These are phyloP conservation scores for Dinothrombium tinctorium DNA, from an alignment of 1,140 invertebrate genomes.

Conservation along the genomic window DNA sequence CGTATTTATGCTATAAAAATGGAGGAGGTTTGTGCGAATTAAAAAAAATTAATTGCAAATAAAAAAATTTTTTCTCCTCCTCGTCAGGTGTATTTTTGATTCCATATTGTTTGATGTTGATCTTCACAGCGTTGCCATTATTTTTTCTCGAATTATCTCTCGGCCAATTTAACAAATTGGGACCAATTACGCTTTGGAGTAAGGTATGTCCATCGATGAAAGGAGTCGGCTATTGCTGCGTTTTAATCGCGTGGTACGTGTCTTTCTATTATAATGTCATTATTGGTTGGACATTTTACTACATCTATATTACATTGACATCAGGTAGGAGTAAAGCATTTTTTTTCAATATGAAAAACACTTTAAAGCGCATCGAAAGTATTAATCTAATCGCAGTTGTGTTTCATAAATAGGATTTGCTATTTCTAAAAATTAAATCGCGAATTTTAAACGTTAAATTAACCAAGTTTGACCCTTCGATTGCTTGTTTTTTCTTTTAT, in stretches of 20 bases:
- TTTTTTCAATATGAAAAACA: too few relatives aligned
- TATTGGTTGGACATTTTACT: conserved; percentile 28
- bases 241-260: conserved; percentile 30
- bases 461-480: too few relatives aligned
- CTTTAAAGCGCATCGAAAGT: too few relatives aligned
- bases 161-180: conserved; percentile 23
- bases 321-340: conserved; percentile 10
- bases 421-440: too few relatives aligned
- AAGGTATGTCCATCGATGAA: conserved; percentile 25
- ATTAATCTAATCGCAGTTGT: too few relatives aligned
- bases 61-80: conserved; percentile 3
- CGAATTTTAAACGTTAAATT: too few relatives aligned
- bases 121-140: conserved; percentile 30
- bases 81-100: conserved; percentile 31
- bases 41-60: neutral
- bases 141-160: conserved; percentile 34
- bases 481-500: too few relatives aligned
- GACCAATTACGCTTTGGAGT: conserved; percentile 24
- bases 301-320: conserved; percentile 24
- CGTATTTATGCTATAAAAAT: conserved; percentile 55
- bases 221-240: conserved; percentile 31
- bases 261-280: conserved; percentile 31
- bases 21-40: conserved; percentile 32
- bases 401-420: too few relatives aligned
- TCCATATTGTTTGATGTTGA: conserved; percentile 30